A percentile compares a stretch with the other conserved stretches of the same genome.
Conservation (phyloP, 2,888 invertebrate genomes). For the Pandemis heparana region DNA sequence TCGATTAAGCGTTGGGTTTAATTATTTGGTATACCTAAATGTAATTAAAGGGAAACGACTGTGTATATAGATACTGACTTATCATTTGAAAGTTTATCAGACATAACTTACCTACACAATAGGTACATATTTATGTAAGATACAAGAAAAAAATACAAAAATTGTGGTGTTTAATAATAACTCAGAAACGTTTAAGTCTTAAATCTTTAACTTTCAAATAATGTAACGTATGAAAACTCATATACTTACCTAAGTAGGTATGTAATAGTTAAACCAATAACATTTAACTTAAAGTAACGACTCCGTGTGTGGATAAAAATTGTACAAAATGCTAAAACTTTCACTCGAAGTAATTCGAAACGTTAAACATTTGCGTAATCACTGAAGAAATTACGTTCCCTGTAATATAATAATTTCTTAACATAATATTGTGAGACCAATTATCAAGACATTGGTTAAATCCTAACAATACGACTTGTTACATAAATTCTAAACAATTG, state of each 20-base stretch:
- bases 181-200: neutral
- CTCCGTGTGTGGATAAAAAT: neutral
- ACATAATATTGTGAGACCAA: conserved; percentile 18
- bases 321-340: neutral
- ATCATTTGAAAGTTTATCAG: neutral
- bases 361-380: neutral
- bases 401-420: neutral
- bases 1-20: conserved; percentile 75
- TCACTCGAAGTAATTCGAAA: neutral
- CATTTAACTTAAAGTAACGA: neutral
- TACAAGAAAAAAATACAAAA: neutral
- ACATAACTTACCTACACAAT: neutral
- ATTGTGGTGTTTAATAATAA: neutral
- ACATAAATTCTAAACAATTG: conserved; percentile 64
- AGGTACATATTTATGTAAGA: neutral
- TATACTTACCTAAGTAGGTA: too few species aligned
- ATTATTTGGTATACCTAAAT: conserved; percentile 65
- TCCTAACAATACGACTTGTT: conserved; percentile 52
- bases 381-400: neutral
- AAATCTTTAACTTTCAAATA: neutral
- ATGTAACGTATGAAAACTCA: neutral
- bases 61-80: neutral
- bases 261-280: neutral
- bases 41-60: conserved; percentile 11
- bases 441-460: conserved; percentile 43